Evolutionary conservation across 2,888 invertebrate genomes (phyloP).

Genomic region (Resseliella maxima): DNA sequence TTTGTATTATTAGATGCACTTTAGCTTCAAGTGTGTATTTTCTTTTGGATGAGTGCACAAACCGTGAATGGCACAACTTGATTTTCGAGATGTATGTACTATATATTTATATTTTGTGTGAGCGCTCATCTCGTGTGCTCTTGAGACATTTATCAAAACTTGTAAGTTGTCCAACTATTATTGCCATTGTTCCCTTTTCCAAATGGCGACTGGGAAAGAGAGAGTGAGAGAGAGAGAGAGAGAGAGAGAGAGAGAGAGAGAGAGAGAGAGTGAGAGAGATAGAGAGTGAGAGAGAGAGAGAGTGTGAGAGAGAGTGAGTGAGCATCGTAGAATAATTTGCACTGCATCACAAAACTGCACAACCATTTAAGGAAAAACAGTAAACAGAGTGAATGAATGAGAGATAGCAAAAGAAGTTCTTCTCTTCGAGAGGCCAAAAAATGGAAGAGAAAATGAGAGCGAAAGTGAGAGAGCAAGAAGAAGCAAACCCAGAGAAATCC

Average conservation of each 20-base stretch:
- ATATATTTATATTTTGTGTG: too few relatives aligned
- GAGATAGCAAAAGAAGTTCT: too few relatives aligned
- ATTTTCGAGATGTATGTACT: neutral
- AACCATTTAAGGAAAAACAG: neutral
- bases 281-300: neutral
- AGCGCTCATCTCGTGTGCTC: neutral
- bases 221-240: too few relatives aligned
- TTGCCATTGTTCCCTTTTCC: neutral
- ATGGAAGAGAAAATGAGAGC: too few relatives aligned
- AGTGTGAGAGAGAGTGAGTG: too few relatives aligned
- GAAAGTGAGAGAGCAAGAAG: too few relatives aligned
- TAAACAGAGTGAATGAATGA: neutral
- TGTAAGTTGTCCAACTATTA: conserved; percentile 43
- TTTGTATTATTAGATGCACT: too few relatives aligned
- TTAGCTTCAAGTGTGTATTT: neutral
- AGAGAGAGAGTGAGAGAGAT: too few relatives aligned
- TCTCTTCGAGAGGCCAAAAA: too few relatives aligned
- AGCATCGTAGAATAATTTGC: neutral
- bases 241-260: too few relatives aligned
- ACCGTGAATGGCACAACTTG: neutral
- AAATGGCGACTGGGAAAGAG: neutral
- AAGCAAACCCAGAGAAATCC: too few relatives aligned
- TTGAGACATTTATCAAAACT: conserved; percentile 47
- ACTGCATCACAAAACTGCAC: neutral
- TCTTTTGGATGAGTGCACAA: neutral